phyloP scores from a whole-genome alignment of 2,113 vertebrate genomes.

The pig (Sus scrofa) region DNA sequence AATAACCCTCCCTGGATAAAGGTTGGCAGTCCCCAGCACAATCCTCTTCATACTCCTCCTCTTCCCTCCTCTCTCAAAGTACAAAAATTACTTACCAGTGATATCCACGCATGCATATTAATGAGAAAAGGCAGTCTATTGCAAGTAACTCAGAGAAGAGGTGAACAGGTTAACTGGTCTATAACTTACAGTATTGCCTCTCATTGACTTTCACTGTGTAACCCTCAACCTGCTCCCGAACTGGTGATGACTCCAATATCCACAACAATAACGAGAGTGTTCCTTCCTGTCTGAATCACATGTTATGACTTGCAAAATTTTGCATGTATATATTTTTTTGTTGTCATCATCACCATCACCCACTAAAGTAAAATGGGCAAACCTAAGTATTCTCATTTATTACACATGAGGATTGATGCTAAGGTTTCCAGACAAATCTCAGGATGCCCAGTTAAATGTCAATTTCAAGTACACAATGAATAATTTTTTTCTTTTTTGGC shows the following conservation, averaged over 20 bases:
- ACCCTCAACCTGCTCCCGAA: background rate
- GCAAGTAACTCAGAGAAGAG: background rate
- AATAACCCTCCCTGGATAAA: slow-evolving; percentile 82
- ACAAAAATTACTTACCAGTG: slow-evolving; percentile 72
- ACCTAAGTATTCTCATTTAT: background rate
- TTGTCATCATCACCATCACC: background rate
- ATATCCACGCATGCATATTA: slow-evolving; percentile 71
- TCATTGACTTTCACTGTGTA: background rate
- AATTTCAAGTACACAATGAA: background rate
- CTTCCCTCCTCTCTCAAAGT: background rate
- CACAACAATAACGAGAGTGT: rapidly evolving
- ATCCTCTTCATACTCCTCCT: background rate
- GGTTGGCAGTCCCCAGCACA: background rate
- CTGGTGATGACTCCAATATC: rapidly evolving
- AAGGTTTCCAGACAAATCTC: background rate
- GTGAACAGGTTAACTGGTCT: background rate
- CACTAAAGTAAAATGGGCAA: background rate
- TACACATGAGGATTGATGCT: background rate
- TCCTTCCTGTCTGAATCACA: background rate
- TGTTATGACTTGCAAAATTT: background rate
- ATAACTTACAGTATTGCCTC: background rate
- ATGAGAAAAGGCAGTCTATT: slow-evolving; percentile 71
- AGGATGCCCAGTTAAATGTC: background rate
- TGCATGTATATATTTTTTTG: background rate
- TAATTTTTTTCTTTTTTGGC: too few species aligned